These are phyloP conservation scores for Pecten maximus DNA, from an alignment of 2,888 invertebrate species.

Conservation along the genomic window DNA sequence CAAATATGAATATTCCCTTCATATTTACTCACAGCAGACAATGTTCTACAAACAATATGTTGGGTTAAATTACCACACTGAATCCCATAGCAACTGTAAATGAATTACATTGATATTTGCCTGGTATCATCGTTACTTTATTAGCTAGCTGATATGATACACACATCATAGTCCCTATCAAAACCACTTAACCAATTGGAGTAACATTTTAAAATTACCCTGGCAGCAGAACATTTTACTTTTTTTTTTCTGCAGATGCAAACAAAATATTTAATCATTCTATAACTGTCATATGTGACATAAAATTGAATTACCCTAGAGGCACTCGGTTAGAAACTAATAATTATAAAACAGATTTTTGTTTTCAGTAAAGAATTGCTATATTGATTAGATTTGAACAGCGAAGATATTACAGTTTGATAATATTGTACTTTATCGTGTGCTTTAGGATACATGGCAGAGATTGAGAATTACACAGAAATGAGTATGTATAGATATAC, in stretches of 20 bases:
- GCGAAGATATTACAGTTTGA: slow-evolving; percentile 6
- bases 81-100: not conserved
- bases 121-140: slow-evolving; percentile 17
- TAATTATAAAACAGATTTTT: slow-evolving; percentile 29
- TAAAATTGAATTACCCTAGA: slow-evolving; percentile 26
- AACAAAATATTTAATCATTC: slow-evolving; percentile 35
- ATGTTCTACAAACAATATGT: not conserved
- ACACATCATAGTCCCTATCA: slow-evolving; percentile 1
- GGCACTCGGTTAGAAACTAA: slow-evolving; percentile 22
- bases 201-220: slow-evolving; percentile 27
- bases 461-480: not conserved
- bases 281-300: slow-evolving; percentile 4
- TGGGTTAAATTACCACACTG: not conserved
- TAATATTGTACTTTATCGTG: not conserved
- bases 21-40: not conserved
- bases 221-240: slow-evolving; percentile 13
- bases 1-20: not conserved
- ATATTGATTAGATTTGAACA: not conserved
- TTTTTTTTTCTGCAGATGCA: slow-evolving; percentile 6
- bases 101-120: slow-evolving; percentile 16
- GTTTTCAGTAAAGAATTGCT: not conserved
- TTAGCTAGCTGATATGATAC: slow-evolving; percentile 22
- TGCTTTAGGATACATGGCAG: not conserved
- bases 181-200: slow-evolving; percentile 18
- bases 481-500: no score